Evolutionary conservation across 2,888 invertebrate species (phyloP).

Genomic region (Lycocerus yunnanus): DNA sequence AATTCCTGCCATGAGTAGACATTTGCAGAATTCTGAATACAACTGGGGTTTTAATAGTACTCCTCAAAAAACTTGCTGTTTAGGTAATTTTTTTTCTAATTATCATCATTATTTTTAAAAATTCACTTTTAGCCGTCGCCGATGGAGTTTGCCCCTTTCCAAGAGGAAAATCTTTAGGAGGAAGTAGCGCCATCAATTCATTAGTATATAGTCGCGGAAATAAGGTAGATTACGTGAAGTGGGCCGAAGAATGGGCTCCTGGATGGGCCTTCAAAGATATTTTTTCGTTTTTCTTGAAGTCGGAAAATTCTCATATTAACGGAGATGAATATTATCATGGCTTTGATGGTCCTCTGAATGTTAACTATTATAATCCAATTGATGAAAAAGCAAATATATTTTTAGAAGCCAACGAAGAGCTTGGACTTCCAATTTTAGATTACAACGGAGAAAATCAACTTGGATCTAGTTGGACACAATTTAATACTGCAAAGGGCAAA

Average conservation of each 20-base stretch:
- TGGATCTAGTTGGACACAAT: conserved; percentile 67
- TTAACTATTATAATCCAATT: conserved; percentile 8
- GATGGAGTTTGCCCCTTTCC: conserved; percentile 66
- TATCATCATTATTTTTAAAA: not conserved
- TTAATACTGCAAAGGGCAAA: conserved; percentile 63
- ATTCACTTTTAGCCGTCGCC: not conserved
- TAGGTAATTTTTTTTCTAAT: conserved; percentile 14
- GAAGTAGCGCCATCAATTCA: conserved; percentile 79
- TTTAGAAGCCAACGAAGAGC: conserved; percentile 62
- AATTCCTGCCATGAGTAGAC: conserved; percentile 22
- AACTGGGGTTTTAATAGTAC: conserved; percentile 28
- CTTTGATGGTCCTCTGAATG: not conserved
- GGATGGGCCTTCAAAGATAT: conserved; percentile 36
- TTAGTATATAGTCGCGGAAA: conserved; percentile 88
- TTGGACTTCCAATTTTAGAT: conserved; percentile 62
- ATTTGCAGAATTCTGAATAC: conserved; percentile 4
- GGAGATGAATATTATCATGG: conserved; percentile 8
- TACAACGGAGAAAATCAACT: conserved; percentile 65
- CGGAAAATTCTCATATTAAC: conserved; percentile 10
- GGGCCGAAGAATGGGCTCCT: conserved; percentile 76
- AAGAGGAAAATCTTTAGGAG: conserved; percentile 64
- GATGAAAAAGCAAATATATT: conserved; percentile 47
- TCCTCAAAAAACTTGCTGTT: conserved; percentile 18
- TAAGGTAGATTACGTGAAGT: conserved; percentile 77
- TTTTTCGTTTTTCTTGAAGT: conserved; percentile 3